phyloP scores from a whole-genome alignment of 1,140 invertebrate species.

The Musca domestica region DNA sequence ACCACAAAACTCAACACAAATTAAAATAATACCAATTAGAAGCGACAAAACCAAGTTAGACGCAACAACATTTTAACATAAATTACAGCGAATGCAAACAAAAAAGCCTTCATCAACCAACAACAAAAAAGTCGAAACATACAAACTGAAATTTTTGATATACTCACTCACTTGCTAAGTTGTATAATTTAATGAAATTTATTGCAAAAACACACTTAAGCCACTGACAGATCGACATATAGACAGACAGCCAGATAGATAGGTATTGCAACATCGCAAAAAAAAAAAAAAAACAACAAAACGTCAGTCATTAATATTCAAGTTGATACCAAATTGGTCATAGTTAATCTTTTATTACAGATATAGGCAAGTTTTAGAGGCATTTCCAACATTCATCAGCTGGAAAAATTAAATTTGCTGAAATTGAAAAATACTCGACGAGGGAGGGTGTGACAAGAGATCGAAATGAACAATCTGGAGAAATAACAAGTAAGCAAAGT shows the following conservation, averaged over 20 bases:
- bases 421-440: background rate
- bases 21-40: too few relatives aligned
- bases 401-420: background rate
- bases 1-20: too few relatives aligned
- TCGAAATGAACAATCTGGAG: background rate
- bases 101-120: too few relatives aligned
- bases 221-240: background rate
- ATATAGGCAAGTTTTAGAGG: background rate
- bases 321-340: slow-evolving; percentile 12
- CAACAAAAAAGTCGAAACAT: too few relatives aligned
- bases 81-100: too few relatives aligned
- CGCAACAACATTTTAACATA: too few relatives aligned
- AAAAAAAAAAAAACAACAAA: too few relatives aligned
- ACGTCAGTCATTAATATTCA: background rate
- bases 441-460: background rate
- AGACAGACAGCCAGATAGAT: too few relatives aligned
- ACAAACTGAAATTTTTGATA: background rate
- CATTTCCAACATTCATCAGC: too few relatives aligned
- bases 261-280: too few relatives aligned
- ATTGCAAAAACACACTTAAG: background rate
- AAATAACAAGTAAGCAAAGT: too few relatives aligned
- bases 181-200: background rate
- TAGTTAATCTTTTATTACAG: slow-evolving; percentile 5
- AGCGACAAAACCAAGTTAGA: too few relatives aligned
- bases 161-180: background rate